Evolutionary conservation across 2,888 invertebrate species (phyloP), one percentile per base, ranked within the genome.

Genomic region (Hydrotaea diabolus): DNA sequence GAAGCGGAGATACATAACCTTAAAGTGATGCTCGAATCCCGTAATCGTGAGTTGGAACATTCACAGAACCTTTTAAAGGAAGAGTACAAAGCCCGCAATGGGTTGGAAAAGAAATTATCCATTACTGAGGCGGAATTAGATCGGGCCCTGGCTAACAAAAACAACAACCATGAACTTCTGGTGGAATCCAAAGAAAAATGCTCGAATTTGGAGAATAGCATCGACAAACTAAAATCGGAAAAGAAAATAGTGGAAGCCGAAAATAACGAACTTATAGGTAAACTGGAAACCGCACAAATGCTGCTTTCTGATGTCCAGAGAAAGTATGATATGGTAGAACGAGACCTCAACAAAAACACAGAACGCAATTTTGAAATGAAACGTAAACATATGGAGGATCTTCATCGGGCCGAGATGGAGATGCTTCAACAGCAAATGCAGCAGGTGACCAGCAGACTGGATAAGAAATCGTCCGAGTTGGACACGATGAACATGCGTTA

Each of bases 161-260:
- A 94, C 87, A 94, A 95, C 88, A 93, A 94, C n/a, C 95, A 95
- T 90, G 94, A 95, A 87, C 92, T 95, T 86, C 93, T 95, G 85
- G 95, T 93, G 3, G 93, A 93, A 15, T 90, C 90, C 46, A 93
- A 93, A 78, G 89, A 90, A 57, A 91, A 90, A 79, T 90, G 91
- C 64, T 92, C 92, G 0, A 90, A 92, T 82, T 85, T 91, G 23
- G 92, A 93, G 23, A 91, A 88, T 59, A 86, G 82, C 0, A 89
- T 92, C 43, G 85, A 85, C 1, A 91, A 92, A 76, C 82, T 92
- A 4, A 89, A 89, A n/a, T 31, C 92, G 90, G 91, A 93, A 91
- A 91, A 94, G 92, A 89, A 94, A 81, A 7, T 75, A 0, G 62
- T 92, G 0, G 91, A 92, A 69, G 62, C 85, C 2, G 88, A 94